Base-by-base conservation (phyloP, 2,888 invertebrate genomes). In the Epicampocera succincta region DNA sequence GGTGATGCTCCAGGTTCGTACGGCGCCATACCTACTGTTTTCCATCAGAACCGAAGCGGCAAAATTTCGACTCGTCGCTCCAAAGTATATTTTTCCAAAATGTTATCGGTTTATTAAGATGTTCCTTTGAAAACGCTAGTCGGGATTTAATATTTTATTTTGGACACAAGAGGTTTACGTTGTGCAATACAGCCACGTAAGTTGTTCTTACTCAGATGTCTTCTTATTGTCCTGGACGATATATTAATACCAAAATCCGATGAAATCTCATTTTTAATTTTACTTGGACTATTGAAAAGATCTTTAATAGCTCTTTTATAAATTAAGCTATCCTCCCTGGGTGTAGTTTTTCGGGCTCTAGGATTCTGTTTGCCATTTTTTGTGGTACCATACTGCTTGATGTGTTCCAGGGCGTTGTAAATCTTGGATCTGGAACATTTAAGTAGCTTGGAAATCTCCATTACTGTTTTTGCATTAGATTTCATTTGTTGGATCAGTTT, bases 271-370 rank as follows among this genome's bases (percentile, higher is more conserved):
- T 25, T 25, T 25, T 63, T 63, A 9, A 46, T 63, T 48, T 63
- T 46, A 46, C 13, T 46, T 60, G 42, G 42, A 11, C 29, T 46
- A 9, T 8, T 15, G 25, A 63, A 46, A 46, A 29, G 11, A 29
- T 63, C 46, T 29, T 48, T 48, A 17, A 29, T 46, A 63, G 9
- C 61, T 46, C 44, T 29, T 63, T 48, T 63, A 48, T 17, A 25
- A 25, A 25, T 25, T 25, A 25, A 2, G 60, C 60, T 60, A 21
- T 21, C 21, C 5, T 54, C 29, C 54, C 33, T 54, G 54, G 54
- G 54, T 54, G 54, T 54, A 54, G 33, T 54, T 54, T 54, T 54
- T 54, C 29, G 54, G 4, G 54, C 33, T 54, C 54, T 25, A 25
- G 42, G 42, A 3, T 50, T 2, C 50, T 52, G 52, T 21, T 52